Evolutionary conservation across 2,888 invertebrate species (phyloP).

Genomic region (Clunio marinus): DNA sequence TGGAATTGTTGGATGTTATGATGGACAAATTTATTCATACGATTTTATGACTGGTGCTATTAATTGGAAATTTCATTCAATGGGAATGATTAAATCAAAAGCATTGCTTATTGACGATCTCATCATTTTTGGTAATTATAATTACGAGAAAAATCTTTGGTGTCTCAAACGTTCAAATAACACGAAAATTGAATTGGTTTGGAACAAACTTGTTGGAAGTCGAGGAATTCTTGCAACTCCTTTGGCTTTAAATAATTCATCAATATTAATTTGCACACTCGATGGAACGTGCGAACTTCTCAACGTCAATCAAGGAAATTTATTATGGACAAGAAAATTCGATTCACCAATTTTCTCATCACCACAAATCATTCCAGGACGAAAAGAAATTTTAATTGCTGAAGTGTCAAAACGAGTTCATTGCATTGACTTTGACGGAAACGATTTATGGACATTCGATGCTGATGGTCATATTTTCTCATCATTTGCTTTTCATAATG

Average conservation of each 20-base stretch:
- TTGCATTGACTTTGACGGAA: conserved; percentile 54
- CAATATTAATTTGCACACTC: conserved; percentile 54
- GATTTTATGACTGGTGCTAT: conserved; percentile 53
- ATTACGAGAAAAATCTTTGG: conserved; percentile 47
- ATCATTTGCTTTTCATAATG: conserved; percentile 55
- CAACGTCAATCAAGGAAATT: conserved; percentile 50
- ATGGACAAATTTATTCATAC: conserved; percentile 67
- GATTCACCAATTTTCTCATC: conserved; percentile 60
- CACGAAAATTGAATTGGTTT: conserved; percentile 42
- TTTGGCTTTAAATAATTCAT: conserved; percentile 44
- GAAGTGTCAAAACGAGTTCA: conserved; percentile 55
- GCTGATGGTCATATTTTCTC: conserved; percentile 69
- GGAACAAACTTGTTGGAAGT: conserved; percentile 48
- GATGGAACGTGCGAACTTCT: conserved; percentile 55
- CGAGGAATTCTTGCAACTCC: conserved; percentile 56
- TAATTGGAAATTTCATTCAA: conserved; percentile 58
- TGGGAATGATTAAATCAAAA: conserved; percentile 49
- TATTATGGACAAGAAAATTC: conserved; percentile 54
- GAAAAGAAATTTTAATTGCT: conserved; percentile 44
- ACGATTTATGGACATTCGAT: conserved; percentile 57
- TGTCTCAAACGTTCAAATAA: conserved; percentile 43
- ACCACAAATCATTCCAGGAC: conserved; percentile 47
- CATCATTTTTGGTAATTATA: conserved; percentile 55
- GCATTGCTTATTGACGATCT: conserved; percentile 65
- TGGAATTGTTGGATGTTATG: conserved; percentile 72